Evolutionary conservation across 2,113 vertebrate genomes (phyloP), one percentile per base, ranked within the genome.

Genomic region (Epinephelus lanceolatus): DNA sequence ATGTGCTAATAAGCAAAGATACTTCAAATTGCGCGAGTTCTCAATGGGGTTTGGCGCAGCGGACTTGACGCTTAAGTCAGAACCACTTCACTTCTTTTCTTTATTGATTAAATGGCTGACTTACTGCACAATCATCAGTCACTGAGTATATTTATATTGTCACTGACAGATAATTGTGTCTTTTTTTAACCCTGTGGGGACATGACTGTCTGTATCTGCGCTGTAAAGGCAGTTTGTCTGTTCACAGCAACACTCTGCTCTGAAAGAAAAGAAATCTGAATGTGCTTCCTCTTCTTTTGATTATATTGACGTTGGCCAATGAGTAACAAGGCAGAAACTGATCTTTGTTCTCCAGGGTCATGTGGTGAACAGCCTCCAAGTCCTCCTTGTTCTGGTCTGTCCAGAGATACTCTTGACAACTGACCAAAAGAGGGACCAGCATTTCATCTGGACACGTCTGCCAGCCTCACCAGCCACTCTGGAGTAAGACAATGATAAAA

Each of bases 401-500:
- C 13, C 51, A 4, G 57, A 83, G 56, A 9, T 2, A 11, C 8
- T 12, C 8, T 1, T 45, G 42, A 45, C 33, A n/a, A 15, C 52
- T 71, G 63, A 79, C 42, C 74, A 66, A 67, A 67, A 83, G 83
- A 75, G 23, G 67, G 55, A 61, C 5, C 71, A 68, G 60, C 66
- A 21, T 40, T 87, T 79, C 49, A 61, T 62, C 76, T 69, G 67
- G 33, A 76, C 60, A 80, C 25, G 9, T 45, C 60, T 42, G 49
- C 62, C 72, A 76, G 45, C 18, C 42, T 55, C 0, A 57, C 23
- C 81, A 73, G 85, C 61, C 87, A 84, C 74, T 76, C 86, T 89
- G 89, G 63, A 89, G 90, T 90, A 90, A 91, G 76, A 87, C 37
- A 51, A 0, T n/a, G 52, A 19, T 25, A 17, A 18, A 12, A 40